Conservation (phyloP, 2,113 vertebrate species). For the Rattus rattus region DNA sequence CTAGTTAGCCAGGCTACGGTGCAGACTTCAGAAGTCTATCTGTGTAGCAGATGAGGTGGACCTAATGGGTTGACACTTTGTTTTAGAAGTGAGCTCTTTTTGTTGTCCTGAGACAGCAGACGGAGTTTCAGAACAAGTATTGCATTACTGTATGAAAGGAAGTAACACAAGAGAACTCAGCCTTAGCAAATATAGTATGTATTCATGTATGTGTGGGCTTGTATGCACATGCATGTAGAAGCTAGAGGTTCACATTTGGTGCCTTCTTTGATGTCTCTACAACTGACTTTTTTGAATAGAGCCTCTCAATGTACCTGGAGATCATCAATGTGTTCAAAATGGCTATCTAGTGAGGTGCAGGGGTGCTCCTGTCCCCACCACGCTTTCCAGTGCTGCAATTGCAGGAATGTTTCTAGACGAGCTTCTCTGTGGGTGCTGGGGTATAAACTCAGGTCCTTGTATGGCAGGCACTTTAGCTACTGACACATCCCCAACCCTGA, state of each 20-base stretch:
- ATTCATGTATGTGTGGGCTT: not conserved
- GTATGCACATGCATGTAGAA: not conserved
- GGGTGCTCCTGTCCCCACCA: too few species aligned
- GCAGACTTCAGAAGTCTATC: not conserved
- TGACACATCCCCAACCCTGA: not conserved
- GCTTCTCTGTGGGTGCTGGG: not conserved
- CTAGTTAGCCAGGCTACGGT: not conserved
- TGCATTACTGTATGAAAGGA: slow-evolving; percentile 21
- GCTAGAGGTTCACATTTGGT: not conserved
- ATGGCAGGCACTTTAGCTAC: not conserved
- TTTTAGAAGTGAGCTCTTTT: slow-evolving; percentile 22
- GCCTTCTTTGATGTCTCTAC: not conserved
- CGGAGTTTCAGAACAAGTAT: not conserved
- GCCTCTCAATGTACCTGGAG: not conserved
- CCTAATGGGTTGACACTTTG: not conserved
- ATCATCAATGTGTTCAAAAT: not conserved
- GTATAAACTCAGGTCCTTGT: not conserved
- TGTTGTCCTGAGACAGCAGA: not conserved
- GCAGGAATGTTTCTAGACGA: not conserved
- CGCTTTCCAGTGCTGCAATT: too few species aligned
- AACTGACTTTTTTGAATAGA: too few species aligned
- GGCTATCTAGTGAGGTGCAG: not conserved
- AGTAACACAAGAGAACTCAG: not conserved
- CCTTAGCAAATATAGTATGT: not conserved
- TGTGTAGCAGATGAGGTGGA: not conserved